Conservation (phyloP, 2,797 vertebrate species). For the Falco columbarius region DNA sequence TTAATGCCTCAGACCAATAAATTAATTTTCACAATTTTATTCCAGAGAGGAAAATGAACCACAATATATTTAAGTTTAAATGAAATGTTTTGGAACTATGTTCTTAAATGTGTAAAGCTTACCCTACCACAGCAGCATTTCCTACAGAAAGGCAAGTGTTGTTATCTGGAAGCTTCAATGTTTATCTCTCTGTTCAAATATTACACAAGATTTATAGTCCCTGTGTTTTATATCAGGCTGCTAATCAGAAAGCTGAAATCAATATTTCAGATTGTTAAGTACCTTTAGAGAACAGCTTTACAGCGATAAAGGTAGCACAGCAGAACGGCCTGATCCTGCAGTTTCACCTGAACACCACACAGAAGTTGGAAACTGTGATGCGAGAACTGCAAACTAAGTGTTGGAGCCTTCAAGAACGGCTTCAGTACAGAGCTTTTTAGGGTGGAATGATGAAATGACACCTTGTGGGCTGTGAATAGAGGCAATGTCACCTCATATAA, state of each 20-base stretch:
- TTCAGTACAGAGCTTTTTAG: neutral
- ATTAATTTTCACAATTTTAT: neutral
- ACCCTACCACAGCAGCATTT: neutral
- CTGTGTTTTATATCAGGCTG: slow-evolving; percentile 11
- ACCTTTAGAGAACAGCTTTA: neutral
- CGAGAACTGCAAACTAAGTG: neutral
- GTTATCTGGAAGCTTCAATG: neutral
- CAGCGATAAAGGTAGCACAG: neutral
- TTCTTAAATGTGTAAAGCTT: neutral
- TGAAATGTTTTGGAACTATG: neutral
- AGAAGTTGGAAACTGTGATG: neutral
- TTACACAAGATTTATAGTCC: slow-evolving; percentile 18
- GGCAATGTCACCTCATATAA: neutral
- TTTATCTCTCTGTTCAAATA: slow-evolving; percentile 27
- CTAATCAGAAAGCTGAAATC: slow-evolving; percentile 44
- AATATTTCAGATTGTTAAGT: slow-evolving; percentile 7
- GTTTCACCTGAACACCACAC: neutral
- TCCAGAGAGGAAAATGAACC: neutral
- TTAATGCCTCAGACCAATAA: neutral
- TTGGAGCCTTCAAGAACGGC: neutral
- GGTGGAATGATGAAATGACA: neutral
- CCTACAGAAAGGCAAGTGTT: neutral
- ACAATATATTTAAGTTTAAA: neutral
- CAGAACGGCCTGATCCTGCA: neutral
- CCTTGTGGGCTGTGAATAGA: neutral